Evolutionary conservation across 92 coral and sea anemone genomes (phyloP).

Genomic region (Bergia sp.): DNA sequence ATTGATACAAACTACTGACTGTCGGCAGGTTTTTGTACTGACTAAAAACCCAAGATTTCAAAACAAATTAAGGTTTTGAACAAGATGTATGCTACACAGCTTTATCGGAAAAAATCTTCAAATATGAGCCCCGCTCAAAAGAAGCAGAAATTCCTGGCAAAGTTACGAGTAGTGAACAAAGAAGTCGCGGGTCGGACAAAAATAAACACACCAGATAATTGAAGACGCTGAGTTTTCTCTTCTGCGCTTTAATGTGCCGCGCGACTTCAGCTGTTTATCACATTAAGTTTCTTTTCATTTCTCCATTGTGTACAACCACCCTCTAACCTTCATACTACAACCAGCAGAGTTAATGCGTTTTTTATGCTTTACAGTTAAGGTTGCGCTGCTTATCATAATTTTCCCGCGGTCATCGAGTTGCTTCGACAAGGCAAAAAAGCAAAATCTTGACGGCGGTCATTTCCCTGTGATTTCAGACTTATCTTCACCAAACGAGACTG

Average conservation of each 20-base stretch:
- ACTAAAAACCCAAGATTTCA: neutral
- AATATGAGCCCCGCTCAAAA: neutral
- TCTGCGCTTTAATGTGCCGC: constrained; percentile 86
- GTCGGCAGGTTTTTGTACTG: constrained; percentile 63
- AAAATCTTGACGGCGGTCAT: constrained; percentile 10
- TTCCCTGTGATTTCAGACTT: constrained; percentile 18
- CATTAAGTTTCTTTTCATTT: constrained; percentile 62
- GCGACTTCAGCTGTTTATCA: constrained; percentile 73
- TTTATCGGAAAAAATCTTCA: neutral
- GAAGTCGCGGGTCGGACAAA: constrained; percentile 73
- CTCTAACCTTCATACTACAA: constrained; percentile 51
- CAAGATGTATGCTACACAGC: neutral
- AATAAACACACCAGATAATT: constrained; percentile 87
- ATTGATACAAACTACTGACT: constrained; percentile 84
- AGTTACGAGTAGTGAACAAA: constrained; percentile 34
- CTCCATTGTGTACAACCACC: constrained; percentile 39
- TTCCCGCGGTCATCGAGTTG: constrained; percentile 40
- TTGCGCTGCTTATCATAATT: constrained; percentile 42
- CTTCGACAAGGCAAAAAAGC: neutral
- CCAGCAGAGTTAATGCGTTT: constrained; percentile 63
- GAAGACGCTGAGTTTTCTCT: constrained; percentile 80
- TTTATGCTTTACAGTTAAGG: constrained; percentile 57
- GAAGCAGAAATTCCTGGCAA: neutral
- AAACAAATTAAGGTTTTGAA: constrained; percentile 16
- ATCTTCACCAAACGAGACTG: constrained; percentile 7